Evolutionary conservation across 2,113 vertebrate genomes (phyloP), one percentile per base, ranked within the genome.

Genomic region (Pelvicachromis taeniatus): DNA sequence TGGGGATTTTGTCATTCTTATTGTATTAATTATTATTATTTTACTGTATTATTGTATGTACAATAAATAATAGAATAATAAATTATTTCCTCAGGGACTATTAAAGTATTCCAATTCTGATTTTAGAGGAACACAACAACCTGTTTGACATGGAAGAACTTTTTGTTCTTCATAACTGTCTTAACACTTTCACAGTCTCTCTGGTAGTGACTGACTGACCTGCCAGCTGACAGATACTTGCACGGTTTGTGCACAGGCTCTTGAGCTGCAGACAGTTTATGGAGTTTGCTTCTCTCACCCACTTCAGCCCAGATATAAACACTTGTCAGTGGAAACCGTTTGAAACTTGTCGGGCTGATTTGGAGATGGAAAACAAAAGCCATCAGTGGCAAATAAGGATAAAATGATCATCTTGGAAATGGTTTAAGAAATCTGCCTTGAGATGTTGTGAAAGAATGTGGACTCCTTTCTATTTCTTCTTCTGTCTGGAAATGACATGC

Each of bases 401-500:
- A 52, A 81, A 82, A 59, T 58, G 19, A 58, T 16, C 77, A 81
- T 75, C 70, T 33, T 75, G 45, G 26, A 13, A 75, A 75, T 19
- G 26, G 26, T 31, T 75, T 75, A n/a, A 52, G 10, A 75, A 75
- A 52, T 75, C 10, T 33, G 31, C 80, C 83, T 77, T 59, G 31
- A 40, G 33, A 6, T 59, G 35, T 33, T 84, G 59, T 54, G 63
- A 77, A 87, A 84, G 12, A 83, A 55, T 54, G 54, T 29, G 42
- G 14, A 80, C 82, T 78, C 80, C 16, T 80, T 80, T 26, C 13
- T 11, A 2, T 82, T 82, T 83, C 82, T 82, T 61, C 21, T 56
- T 83, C 58, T 77, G 75, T 35, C 68, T 84, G 80, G 81, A 61
- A 89, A 81, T 93, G 78, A 89, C 85, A 75, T 81, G 17, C 21